Evolutionary conservation across 2,113 vertebrate species (phyloP).

Genomic region (Eublepharis macularius): DNA sequence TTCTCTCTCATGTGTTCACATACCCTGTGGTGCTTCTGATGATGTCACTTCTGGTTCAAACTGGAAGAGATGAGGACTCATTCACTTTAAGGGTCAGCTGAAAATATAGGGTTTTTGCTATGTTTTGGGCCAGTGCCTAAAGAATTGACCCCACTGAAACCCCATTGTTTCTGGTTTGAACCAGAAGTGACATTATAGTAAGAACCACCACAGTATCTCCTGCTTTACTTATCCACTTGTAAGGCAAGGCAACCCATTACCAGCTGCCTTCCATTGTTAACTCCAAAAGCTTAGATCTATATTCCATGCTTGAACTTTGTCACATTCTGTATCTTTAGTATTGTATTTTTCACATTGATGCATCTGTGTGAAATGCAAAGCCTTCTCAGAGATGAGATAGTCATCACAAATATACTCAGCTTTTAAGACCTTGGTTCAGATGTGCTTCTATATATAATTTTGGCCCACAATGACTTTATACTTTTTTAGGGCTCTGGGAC

Average conservation of each 20-base stretch:
- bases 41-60: no score
- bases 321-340: neutral
- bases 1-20: no score
- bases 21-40: no score
- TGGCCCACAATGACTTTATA: neutral
- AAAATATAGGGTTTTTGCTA: no score
- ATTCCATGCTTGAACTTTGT: conserved; percentile 16
- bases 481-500: neutral
- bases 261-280: neutral
- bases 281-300: neutral
- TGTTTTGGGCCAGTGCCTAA: no score
- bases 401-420: neutral
- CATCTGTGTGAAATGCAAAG: neutral
- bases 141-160: no score
- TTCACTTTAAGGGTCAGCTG: no score
- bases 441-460: neutral
- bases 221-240: neutral
- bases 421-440: neutral
- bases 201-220: neutral
- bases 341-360: neutral
- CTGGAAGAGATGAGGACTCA: no score
- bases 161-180: no score
- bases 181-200: no score
- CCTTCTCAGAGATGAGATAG: neutral
- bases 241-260: neutral